phyloP scores from a whole-genome alignment of 2,888 invertebrate species.

The Odontocerum albicorne region DNA sequence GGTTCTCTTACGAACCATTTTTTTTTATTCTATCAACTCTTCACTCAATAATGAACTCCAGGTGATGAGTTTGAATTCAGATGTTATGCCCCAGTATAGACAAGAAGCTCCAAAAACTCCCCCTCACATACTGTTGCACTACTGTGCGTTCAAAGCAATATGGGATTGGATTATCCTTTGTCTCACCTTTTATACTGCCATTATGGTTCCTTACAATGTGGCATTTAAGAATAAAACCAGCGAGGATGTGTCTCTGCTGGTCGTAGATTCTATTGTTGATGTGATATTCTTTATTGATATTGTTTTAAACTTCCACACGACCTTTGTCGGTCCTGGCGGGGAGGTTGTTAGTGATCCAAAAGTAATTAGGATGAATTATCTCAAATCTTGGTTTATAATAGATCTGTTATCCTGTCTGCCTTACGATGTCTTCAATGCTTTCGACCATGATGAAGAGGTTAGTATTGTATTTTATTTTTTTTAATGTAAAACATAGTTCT shows the following conservation, averaged over 20 bases:
- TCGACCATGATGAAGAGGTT: slow-evolving; percentile 97
- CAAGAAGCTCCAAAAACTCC: slow-evolving; percentile 99
- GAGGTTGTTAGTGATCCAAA: slow-evolving; percentile 99
- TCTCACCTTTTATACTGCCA: slow-evolving; percentile 99
- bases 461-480: slow-evolving; percentile 46
- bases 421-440: slow-evolving; percentile 99
- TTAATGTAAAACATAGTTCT: neutral
- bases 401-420: slow-evolving; percentile 98
- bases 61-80: slow-evolving; percentile 98
- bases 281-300: slow-evolving; percentile 99
- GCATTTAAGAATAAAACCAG: slow-evolving; percentile 99
- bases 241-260: slow-evolving; percentile 91
- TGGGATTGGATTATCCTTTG: slow-evolving; percentile 99
- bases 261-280: slow-evolving; percentile 98
- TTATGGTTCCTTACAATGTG: slow-evolving; percentile 99
- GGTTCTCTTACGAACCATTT: too few relatives aligned
- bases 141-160: slow-evolving; percentile 98
- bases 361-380: slow-evolving; percentile 97
- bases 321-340: slow-evolving; percentile 96
- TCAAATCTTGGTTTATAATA: slow-evolving; percentile 99
- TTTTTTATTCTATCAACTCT: too few relatives aligned
- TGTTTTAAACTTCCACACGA: slow-evolving; percentile 99
- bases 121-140: slow-evolving; percentile 98
- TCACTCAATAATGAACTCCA: too few relatives aligned
- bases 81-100: slow-evolving; percentile 97